A percentile compares a stretch with the other conserved stretches of the same genome.
Conservation (phyloP, 2,888 invertebrate genomes). For the Drosophila putrida region DNA sequence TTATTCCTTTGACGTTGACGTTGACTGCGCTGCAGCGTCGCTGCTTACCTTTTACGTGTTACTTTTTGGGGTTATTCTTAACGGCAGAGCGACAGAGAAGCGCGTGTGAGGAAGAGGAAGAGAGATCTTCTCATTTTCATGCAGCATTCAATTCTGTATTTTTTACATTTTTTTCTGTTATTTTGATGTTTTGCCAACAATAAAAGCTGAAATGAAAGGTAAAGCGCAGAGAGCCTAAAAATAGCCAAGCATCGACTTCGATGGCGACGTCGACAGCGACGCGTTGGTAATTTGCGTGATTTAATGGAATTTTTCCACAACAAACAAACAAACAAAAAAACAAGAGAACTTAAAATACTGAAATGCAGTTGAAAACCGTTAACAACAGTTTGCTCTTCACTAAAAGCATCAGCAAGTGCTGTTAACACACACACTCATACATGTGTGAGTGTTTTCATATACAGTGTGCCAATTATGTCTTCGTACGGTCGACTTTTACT, state of each 20-base stretch:
- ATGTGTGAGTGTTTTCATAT: slow-evolving; percentile 11
- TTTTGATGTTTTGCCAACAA: slow-evolving; percentile 71
- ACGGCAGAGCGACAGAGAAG: slow-evolving; percentile 36
- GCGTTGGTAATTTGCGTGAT: slow-evolving; percentile 77
- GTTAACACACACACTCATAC: slow-evolving; percentile 17
- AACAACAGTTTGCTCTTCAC: slow-evolving; percentile 19
- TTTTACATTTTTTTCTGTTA: slow-evolving; percentile 23
- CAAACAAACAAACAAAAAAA: not conserved
- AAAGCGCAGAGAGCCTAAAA: slow-evolving; percentile 69
- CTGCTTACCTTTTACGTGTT: slow-evolving; percentile 70
- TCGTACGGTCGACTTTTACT: too few relatives aligned
- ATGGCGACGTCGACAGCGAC: slow-evolving; percentile 49
- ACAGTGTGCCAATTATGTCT: not conserved
- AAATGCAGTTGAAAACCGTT: slow-evolving; percentile 50
- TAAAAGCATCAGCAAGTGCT: slow-evolving; percentile 28
- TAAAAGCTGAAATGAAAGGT: slow-evolving; percentile 58
- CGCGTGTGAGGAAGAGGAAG: slow-evolving; percentile 11
- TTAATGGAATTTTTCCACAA: slow-evolving; percentile 73
- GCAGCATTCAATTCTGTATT: slow-evolving; percentile 63
- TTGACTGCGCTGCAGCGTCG: slow-evolving; percentile 45
- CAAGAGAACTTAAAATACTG: slow-evolving; percentile 17
- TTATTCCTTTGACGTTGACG: slow-evolving; percentile 50
- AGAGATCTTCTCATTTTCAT: slow-evolving; percentile 67
- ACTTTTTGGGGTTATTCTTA: slow-evolving; percentile 78
- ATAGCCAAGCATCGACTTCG: slow-evolving; percentile 61